Conservation (phyloP, 2,888 invertebrate species). For the Eristalis arbustorum region DNA sequence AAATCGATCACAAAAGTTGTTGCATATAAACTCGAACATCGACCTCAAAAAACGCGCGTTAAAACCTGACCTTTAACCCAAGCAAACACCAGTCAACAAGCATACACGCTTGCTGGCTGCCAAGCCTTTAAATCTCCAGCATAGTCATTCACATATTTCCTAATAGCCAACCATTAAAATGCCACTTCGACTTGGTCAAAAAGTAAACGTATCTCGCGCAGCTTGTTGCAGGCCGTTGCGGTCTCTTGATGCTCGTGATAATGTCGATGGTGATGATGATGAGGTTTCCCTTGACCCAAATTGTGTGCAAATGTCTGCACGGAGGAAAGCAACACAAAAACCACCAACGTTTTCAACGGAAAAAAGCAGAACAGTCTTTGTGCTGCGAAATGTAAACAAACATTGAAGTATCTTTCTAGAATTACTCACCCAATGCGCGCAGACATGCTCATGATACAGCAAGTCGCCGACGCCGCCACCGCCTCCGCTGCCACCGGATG, state of each 20-base stretch:
- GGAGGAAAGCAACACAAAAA: neutral
- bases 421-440: conserved; percentile 6
- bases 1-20: neutral
- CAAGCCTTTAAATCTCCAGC: neutral
- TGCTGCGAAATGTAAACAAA: conserved; percentile 24
- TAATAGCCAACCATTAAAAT: conserved; percentile 17
- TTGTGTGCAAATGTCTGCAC: conserved; percentile 13
- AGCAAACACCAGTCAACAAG: neutral
- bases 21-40: neutral
- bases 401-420: conserved; percentile 11
- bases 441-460: neutral
- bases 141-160: neutral
- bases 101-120: neutral
- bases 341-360: conserved; percentile 1
- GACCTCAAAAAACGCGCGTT: neutral
- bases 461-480: neutral
- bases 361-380: neutral
- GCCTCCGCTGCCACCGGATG: neutral
- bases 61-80: conserved; percentile 2
- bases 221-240: neutral
- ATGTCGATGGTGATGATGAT: neutral
- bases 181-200: conserved; percentile 6
- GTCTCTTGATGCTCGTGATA: neutral
- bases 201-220: neutral
- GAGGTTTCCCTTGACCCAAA: conserved; percentile 41